phyloP scores from a whole-genome alignment of 2,888 invertebrate genomes.

The Drosophila infuscata region DNA sequence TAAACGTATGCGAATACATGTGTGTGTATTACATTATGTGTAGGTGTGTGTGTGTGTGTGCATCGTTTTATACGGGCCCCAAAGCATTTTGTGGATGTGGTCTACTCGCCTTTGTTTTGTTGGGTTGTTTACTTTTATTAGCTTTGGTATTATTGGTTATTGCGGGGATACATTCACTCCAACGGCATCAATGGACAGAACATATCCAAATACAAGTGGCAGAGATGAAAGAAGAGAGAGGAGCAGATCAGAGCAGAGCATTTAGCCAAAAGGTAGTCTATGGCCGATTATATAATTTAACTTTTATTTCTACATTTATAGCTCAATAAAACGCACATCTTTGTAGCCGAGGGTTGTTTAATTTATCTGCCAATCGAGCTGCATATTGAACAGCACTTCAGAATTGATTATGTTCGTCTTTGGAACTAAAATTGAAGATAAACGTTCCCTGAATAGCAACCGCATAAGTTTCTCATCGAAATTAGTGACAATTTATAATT shows the following conservation, averaged over 20 bases:
- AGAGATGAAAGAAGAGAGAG: not conserved
- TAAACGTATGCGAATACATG: conserved; percentile 58
- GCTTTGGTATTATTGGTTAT: conserved; percentile 76
- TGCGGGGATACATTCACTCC: conserved; percentile 37
- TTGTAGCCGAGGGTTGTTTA: conserved; percentile 37
- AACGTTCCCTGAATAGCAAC: conserved; percentile 61
- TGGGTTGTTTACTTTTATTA: conserved; percentile 77
- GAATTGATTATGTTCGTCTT: conserved; percentile 47
- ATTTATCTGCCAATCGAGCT: conserved; percentile 57
- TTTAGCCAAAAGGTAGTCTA: conserved; percentile 57
- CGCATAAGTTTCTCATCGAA: conserved; percentile 10
- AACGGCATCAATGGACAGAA: conserved; percentile 18
- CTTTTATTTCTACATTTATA: conserved; percentile 76
- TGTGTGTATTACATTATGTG: conserved; percentile 5
- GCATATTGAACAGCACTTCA: conserved; percentile 57
- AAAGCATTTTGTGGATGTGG: conserved; percentile 59
- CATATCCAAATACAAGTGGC: conserved; percentile 5
- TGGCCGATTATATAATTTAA: conserved; percentile 68
- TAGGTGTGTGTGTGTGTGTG: conserved; percentile 27
- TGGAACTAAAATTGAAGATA: conserved; percentile 37
- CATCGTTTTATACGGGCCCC: conserved; percentile 60
- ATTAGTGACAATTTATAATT: conserved; percentile 14
- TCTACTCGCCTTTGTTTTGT: conserved; percentile 54
- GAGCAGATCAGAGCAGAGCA: not conserved
- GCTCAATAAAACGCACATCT: conserved; percentile 70